Conservation (phyloP, 2,113 vertebrate genomes). For the Kobus ellipsiprymnus region DNA sequence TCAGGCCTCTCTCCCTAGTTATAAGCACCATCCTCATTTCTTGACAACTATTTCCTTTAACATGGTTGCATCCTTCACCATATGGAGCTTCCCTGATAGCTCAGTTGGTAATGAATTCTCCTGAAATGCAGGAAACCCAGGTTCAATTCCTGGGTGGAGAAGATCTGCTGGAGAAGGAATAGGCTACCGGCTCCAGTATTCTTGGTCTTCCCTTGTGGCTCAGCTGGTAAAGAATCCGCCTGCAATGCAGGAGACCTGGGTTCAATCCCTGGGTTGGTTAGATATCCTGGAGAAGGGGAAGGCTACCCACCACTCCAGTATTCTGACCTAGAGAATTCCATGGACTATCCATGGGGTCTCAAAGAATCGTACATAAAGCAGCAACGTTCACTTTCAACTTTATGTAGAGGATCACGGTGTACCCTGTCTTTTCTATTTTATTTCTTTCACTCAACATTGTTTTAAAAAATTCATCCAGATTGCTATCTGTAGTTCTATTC, state of each 20-base stretch:
- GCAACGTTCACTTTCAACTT: not conserved
- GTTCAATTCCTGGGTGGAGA: not conserved
- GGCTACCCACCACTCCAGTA: not conserved
- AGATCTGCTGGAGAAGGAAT: not conserved
- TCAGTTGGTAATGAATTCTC: not conserved
- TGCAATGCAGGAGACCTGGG: not conserved
- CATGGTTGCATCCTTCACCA: not conserved
- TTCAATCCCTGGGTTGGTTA: not conserved
- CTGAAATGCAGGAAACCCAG: not conserved
- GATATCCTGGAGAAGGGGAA: not conserved
- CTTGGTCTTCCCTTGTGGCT: not conserved
- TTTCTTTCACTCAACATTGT: not conserved
- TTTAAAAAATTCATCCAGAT: not conserved
- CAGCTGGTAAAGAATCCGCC: not conserved
- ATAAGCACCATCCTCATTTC: not conserved
- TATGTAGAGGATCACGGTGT: not conserved
- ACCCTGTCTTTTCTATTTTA: not conserved
- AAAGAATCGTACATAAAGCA: not conserved
- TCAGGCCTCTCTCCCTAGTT: not conserved
- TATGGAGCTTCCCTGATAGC: not conserved
- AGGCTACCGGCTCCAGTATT: not conserved
- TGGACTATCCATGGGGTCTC: not conserved
- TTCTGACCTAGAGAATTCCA: not conserved
- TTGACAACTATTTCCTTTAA: not conserved
- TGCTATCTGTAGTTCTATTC: not conserved